Conservation (phyloP, 1,140 invertebrate genomes). For the Drosophila bifasciata region DNA sequence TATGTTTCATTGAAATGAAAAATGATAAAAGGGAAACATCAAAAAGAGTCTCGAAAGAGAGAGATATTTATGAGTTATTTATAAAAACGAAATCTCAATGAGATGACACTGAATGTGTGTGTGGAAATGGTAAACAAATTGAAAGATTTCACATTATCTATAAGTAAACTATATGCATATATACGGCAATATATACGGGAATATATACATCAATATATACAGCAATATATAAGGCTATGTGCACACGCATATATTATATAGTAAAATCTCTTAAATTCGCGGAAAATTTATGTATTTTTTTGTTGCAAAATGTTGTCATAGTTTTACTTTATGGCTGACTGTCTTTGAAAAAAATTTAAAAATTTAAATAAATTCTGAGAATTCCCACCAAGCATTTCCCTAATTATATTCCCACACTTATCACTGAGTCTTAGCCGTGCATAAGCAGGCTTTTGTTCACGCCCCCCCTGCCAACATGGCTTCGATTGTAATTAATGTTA, state of each 20-base stretch:
- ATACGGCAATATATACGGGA: not conserved
- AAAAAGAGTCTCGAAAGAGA: no score
- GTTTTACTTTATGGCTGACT: no score
- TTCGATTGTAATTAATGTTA: slow-evolving; percentile 22
- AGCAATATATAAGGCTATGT: not conserved
- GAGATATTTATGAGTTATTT: not conserved
- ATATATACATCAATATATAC: slow-evolving; percentile 4
- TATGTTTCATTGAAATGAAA: no score
- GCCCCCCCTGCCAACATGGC: not conserved
- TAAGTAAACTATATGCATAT: not conserved
- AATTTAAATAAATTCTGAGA: no score
- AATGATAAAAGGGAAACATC: no score
- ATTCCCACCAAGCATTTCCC: no score
- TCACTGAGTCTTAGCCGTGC: no score
- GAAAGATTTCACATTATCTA: slow-evolving; percentile 22
- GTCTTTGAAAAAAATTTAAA: no score
- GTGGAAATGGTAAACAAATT: slow-evolving; percentile 2
- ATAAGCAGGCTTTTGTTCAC: not conserved
- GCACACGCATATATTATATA: slow-evolving; percentile 13
- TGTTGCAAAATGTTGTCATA: no score
- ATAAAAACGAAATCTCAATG: not conserved
- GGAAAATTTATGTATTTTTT: no score
- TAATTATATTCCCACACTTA: no score
- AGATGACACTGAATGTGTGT: slow-evolving; percentile 4
- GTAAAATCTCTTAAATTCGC: no score